These are phyloP conservation scores for Leucopternis melanops DNA, from an alignment of 2,113 vertebrate genomes.

Conservation along the genomic window DNA sequence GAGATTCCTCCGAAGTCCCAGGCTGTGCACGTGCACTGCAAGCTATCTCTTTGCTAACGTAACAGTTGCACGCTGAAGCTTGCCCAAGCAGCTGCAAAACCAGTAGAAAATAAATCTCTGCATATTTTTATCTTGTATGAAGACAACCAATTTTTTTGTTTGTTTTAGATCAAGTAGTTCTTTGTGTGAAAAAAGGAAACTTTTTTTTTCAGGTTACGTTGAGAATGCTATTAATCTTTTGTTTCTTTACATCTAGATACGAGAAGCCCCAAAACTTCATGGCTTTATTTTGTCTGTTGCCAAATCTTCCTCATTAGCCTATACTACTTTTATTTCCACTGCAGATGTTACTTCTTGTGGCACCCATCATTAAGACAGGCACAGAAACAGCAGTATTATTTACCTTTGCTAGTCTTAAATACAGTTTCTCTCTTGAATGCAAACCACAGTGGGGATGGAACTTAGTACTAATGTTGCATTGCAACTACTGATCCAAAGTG, in stretches of 20 bases:
- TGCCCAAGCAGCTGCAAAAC: neutral
- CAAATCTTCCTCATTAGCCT: neutral
- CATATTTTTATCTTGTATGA: neutral
- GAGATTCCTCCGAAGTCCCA: neutral
- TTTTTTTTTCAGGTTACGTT: neutral
- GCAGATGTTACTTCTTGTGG: neutral
- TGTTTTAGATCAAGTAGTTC: neutral
- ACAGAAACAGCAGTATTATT: neutral
- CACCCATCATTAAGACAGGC: neutral
- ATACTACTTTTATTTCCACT: neutral
- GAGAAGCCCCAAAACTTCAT: neutral
- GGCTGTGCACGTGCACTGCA: neutral
- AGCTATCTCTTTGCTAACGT: neutral
- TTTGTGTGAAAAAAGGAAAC: neutral
- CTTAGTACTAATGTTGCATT: neutral
- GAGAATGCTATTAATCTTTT: neutral
- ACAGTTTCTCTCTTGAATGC: neutral
- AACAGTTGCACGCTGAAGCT: neutral
- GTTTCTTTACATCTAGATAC: neutral
- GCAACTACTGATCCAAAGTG: neutral
- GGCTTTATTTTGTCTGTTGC: neutral
- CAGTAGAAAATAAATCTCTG: neutral
- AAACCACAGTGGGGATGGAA: neutral
- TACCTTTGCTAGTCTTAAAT: neutral
- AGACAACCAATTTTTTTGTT: neutral